Percentiles rank a stretch among this genome's conserved stretches.
phyloP scores from a whole-genome alignment of 2,888 invertebrate species.

The Ectobius pallidus region DNA sequence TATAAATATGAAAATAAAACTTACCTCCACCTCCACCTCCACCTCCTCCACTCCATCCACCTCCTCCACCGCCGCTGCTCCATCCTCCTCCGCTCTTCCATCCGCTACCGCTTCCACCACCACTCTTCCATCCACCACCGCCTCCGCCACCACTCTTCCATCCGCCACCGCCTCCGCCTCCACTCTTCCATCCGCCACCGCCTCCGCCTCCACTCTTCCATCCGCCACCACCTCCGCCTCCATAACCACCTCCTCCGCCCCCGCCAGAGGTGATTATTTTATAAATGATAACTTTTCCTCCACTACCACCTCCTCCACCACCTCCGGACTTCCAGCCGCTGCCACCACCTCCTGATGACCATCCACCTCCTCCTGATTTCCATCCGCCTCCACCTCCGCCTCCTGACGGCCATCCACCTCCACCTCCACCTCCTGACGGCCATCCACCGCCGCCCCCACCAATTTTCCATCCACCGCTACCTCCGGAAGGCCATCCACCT shows the following conservation, averaged over 20 bases:
- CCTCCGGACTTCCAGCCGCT: no score
- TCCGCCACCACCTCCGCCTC: constrained; percentile 28
- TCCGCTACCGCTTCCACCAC: neutral
- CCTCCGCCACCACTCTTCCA: constrained; percentile 15
- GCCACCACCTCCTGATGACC: constrained; percentile 5
- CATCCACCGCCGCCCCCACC: constrained; percentile 2
- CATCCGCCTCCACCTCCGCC: neutral
- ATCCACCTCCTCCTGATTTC: constrained; percentile 21
- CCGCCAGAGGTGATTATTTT: no score
- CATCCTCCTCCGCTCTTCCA: constrained; percentile 5
- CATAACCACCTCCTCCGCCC: constrained; percentile 21
- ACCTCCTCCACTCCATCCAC: neutral
- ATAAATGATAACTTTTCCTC: neutral
- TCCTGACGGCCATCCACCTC: neutral
- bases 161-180: constrained; percentile 9
- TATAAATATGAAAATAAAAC: no score
- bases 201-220: constrained; percentile 17
- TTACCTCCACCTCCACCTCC: constrained; percentile 15
- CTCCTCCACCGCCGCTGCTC: neutral
- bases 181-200: neutral
- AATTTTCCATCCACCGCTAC: no score
- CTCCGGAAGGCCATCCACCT: neutral
- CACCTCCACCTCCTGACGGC: constrained; percentile 11
- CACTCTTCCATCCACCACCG: neutral
- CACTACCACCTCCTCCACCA: neutral